Base-by-base conservation (phyloP, 2,888 invertebrate species). In the Amblyteles armatorius region DNA sequence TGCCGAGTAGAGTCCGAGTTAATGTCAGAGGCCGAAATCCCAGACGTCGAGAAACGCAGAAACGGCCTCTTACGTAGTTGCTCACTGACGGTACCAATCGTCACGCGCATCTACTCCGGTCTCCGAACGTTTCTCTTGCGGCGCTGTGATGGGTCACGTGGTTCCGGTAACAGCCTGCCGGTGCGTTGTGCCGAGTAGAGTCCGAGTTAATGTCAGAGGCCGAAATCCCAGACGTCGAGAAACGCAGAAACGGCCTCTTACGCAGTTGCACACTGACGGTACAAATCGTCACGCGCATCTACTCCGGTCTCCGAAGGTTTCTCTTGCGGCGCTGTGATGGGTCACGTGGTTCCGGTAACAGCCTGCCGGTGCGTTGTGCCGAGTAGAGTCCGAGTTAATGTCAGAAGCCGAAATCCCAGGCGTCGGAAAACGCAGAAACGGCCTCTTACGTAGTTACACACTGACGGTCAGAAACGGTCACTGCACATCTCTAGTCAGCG, bases 61-160 rank as follows among this genome's bases (percentile, higher is more conserved):
- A 26, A 26, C 26, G 26, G 3, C 26, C 3, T 26, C 26, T 26
- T 26, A 26, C 3, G 26, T 26, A 26, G 26, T 3, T 26, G 26
- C 3, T 3, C 26, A 26, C 3, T 26, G 26, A 26, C 26, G 26
- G 26, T 26, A 26, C 26, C 0, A 26, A 26, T 26, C 26, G 26
- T 26, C 3, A 26, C 26, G 3, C 26, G 26, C 26, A 26, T 26
- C 26, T 26, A 26, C n/a, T 65, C 44, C 79, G 50, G 26, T 44
- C 60, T 33, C 11, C 19, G 29, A 60, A 44, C 11, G 33, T 29
- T 33, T 48, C 26, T 13, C 55, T 50, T 13, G 65, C 65, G 50
- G n/a, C 19, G 55, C 44, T 52, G 13, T 69, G 50, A 36, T 44
- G 16, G 48, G 48, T 76, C 68, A 68, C 68, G 67, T 68, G 50